Evolutionary conservation across 1,140 invertebrate species (phyloP).

Genomic region (Chymomyza costata): DNA sequence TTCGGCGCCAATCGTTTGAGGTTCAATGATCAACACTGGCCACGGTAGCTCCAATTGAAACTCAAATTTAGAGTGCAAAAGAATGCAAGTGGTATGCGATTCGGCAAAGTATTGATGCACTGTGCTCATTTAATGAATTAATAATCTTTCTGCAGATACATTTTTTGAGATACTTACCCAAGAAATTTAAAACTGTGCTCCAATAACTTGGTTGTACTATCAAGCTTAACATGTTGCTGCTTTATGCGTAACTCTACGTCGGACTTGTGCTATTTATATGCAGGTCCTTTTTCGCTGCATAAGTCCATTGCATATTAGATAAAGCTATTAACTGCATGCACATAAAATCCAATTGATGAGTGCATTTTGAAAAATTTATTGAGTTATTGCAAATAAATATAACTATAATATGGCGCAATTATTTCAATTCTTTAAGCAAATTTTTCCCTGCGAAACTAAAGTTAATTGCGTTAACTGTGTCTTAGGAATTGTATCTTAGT

Average conservation of each 20-base stretch:
- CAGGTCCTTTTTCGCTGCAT: conserved; percentile 2
- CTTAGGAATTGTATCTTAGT: too few relatives aligned
- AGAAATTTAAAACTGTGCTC: conserved; percentile 47
- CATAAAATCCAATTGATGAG: conserved; percentile 4
- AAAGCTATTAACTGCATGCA: conserved; percentile 36
- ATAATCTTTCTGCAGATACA: conserved; percentile 1
- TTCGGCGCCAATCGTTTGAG: conserved; percentile 16
- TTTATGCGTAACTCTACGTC: not conserved
- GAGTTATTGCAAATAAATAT: conserved; percentile 39
- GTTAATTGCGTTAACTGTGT: too few relatives aligned
- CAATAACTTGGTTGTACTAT: conserved; percentile 29
- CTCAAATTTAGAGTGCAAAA: conserved; percentile 47
- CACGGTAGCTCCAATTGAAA: conserved; percentile 15
- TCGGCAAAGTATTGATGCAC: conserved; percentile 46
- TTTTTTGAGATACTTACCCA: conserved; percentile 33
- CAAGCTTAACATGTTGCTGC: conserved; percentile 1
- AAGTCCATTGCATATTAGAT: not conserved
- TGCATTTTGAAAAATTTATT: conserved; percentile 60
- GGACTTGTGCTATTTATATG: conserved; percentile 7
- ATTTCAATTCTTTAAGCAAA: conserved; percentile 8
- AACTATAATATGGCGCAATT: conserved; percentile 15
- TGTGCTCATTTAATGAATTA: conserved; percentile 18
- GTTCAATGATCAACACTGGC: conserved; percentile 36
- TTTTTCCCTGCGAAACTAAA: too few relatives aligned
- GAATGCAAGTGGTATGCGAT: conserved; percentile 47